phyloP scores from a whole-genome alignment of 2,113 vertebrate genomes.

The Brienomyrus brachyistius region DNA sequence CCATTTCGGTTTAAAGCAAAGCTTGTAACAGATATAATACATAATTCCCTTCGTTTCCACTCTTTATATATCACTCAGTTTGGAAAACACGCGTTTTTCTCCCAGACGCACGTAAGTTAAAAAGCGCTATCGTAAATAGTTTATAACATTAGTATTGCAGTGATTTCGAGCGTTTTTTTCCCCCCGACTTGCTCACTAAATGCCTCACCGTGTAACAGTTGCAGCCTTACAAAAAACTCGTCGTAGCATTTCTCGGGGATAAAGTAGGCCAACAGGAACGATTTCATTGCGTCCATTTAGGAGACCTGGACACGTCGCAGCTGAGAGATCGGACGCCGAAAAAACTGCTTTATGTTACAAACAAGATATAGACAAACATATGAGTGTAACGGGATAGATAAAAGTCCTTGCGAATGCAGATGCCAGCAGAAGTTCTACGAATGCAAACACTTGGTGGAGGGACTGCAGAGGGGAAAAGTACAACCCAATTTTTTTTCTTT shows the following conservation, averaged over 20 bases:
- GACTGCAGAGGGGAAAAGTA: background rate
- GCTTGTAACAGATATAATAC: background rate
- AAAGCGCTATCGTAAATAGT: background rate
- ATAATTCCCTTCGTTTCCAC: background rate
- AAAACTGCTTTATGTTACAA: background rate
- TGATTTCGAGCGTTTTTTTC: background rate
- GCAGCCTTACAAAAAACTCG: conserved; percentile 56
- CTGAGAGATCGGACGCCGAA: background rate
- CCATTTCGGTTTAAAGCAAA: background rate
- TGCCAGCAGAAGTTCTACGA: background rate
- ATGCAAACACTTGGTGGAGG: background rate
- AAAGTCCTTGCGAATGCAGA: background rate
- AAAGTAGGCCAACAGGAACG: conserved; percentile 57
- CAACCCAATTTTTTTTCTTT: background rate
- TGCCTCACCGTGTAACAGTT: conserved; percentile 66
- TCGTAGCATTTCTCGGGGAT: conserved; percentile 73
- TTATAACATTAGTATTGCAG: background rate
- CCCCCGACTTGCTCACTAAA: background rate
- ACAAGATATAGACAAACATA: background rate
- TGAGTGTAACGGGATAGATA: background rate
- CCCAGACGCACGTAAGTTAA: background rate
- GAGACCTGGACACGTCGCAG: background rate
- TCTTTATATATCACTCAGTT: background rate
- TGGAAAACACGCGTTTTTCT: background rate
- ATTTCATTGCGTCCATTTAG: conserved; percentile 30